Percentiles rank a stretch among this genome's conserved stretches.
phyloP scores from a whole-genome alignment of 2,888 invertebrate genomes.

The Leptinotarsa haldemani region DNA sequence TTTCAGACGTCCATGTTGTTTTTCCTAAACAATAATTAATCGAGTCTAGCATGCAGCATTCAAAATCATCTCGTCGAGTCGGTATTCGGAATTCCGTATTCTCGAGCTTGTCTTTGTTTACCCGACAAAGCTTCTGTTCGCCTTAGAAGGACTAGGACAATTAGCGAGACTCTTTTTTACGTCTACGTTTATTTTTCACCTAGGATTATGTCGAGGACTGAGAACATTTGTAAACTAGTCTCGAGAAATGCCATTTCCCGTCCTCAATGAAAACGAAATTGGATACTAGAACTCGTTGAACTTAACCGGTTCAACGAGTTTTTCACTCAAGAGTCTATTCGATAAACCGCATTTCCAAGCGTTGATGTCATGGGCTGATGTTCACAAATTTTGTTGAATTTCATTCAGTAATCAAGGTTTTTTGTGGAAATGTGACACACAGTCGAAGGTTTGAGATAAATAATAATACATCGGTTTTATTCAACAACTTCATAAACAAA shows the following conservation, averaged over 20 bases:
- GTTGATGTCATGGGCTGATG: not conserved
- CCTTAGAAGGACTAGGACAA: constrained; percentile 24
- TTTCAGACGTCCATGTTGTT: not conserved
- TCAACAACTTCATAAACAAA: no score
- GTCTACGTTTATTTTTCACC: constrained; percentile 12
- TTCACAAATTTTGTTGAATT: no score
- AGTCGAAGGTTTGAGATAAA: no score
- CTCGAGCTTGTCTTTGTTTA: constrained; percentile 3
- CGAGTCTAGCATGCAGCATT: not conserved
- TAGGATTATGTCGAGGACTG: constrained; percentile 14
- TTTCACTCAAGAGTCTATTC: constrained; percentile 2
- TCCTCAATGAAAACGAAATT: constrained; percentile 38
- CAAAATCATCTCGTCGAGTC: not conserved
- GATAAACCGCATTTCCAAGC: not conserved
- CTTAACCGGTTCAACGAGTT: not conserved
- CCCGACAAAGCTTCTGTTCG: constrained; percentile 8
- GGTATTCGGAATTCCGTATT: no score
- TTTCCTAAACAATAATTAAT: not conserved
- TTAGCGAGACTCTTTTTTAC: constrained; percentile 20
- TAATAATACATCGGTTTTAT: no score
- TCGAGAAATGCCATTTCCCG: constrained; percentile 25
- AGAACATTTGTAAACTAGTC: not conserved
- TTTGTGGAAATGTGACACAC: no score
- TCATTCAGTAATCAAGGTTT: no score
- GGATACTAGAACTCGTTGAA: constrained; percentile 26